Conservation (phyloP, 2,888 invertebrate species). For the Agrenia bidenticulata region DNA sequence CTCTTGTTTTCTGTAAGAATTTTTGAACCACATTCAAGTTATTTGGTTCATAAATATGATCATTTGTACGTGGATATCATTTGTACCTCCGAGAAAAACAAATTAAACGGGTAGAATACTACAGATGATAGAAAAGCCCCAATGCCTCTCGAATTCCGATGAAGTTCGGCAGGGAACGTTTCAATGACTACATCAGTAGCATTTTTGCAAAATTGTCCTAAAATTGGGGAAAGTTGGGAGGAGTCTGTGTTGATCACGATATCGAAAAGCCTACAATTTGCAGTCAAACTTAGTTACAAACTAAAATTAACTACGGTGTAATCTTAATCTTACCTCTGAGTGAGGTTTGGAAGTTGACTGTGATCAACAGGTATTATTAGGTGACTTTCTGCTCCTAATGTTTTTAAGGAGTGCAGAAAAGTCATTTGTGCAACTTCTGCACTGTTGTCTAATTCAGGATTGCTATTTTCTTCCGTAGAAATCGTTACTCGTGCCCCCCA, state of each 20-base stretch:
- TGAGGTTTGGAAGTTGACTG: conserved; percentile 46
- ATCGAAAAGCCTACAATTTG: conserved; percentile 50
- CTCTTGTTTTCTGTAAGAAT: conserved; percentile 15
- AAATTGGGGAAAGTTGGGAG: conserved; percentile 32
- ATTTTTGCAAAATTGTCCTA: conserved; percentile 47
- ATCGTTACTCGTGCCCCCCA: conserved; percentile 52
- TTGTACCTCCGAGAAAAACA: conserved; percentile 31
- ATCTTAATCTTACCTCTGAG: conserved; percentile 51
- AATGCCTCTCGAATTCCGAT: conserved; percentile 24
- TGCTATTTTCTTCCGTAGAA: conserved; percentile 46
- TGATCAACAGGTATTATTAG: conserved; percentile 50
- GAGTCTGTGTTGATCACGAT: conserved; percentile 50
- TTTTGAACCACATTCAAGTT: background rate
- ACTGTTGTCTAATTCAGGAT: conserved; percentile 36
- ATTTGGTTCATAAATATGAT: background rate
- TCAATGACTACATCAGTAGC: conserved; percentile 43
- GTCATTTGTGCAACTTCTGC: conserved; percentile 51
- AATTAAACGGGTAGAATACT: conserved; percentile 25
- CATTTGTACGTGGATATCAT: background rate
- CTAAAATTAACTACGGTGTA: too few species aligned
- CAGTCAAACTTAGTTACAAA: too few species aligned
- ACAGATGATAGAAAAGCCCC: conserved; percentile 28
- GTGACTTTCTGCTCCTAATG: conserved; percentile 52
- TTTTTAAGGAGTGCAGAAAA: conserved; percentile 49
- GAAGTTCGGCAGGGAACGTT: conserved; percentile 48